Conservation (phyloP, 2,888 invertebrate species). For the Carcina quercana region DNA sequence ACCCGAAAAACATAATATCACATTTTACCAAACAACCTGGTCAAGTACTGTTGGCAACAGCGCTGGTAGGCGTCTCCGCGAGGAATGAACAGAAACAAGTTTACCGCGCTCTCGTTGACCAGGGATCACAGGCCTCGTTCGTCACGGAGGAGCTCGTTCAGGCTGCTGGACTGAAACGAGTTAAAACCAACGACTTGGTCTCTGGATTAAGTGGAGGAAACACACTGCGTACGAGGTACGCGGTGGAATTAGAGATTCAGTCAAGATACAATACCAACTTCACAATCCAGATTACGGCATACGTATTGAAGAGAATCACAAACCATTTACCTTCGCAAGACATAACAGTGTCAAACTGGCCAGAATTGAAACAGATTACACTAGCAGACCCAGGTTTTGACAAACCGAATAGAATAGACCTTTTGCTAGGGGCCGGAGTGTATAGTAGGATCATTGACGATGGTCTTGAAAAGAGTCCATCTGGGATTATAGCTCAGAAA, state of each 20-base stretch:
- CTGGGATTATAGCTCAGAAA: conserved; percentile 17
- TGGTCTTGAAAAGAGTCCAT: conserved; percentile 13
- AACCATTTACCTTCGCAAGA: not conserved
- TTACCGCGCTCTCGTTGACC: conserved; percentile 20
- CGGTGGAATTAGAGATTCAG: conserved; percentile 1
- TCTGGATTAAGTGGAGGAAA: conserved; percentile 16
- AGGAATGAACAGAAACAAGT: conserved; percentile 6
- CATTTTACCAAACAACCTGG: conserved; percentile 3
- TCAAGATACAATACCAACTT: conserved; percentile 1
- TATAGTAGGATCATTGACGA: conserved; percentile 16
- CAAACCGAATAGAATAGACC: conserved; percentile 12
- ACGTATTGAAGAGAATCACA: conserved; percentile 3
- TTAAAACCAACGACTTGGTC: conserved; percentile 4
- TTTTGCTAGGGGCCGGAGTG: conserved; percentile 21
- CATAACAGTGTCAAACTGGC: conserved; percentile 6
- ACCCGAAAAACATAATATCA: conserved; percentile 2
- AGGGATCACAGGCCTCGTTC: conserved; percentile 21
- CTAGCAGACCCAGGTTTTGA: conserved; percentile 15
- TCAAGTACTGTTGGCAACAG: conserved; percentile 16
- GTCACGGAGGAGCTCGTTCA: conserved; percentile 18
- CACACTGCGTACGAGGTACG: not conserved
- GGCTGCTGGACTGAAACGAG: conserved; percentile 11
- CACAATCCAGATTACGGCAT: conserved; percentile 1
- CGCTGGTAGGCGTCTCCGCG: conserved; percentile 13
- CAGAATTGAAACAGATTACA: not conserved